These are phyloP conservation scores for Neolamprologus kungweensis DNA, from an alignment of 2,113 vertebrate species.

Conservation along the genomic window DNA sequence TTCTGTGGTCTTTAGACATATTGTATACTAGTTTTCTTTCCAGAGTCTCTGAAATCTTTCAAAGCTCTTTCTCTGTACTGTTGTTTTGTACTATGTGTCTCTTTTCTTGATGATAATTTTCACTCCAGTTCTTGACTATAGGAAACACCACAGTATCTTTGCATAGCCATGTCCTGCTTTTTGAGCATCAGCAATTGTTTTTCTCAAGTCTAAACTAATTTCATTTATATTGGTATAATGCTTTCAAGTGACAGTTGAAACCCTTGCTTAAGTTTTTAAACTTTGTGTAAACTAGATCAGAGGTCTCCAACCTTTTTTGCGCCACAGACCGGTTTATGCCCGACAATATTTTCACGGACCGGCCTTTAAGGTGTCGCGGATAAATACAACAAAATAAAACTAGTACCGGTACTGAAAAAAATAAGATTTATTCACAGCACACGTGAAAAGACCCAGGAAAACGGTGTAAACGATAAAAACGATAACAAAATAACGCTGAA, in stretches of 20 bases:
- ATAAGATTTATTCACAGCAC: no score
- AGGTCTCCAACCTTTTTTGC: no score
- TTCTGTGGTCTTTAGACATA: neutral
- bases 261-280: neutral
- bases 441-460: no score
- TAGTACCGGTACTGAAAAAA: no score
- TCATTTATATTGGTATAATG: neutral
- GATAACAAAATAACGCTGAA: no score
- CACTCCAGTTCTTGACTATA: neutral
- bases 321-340: no score
- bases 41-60: neutral
- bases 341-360: no score
- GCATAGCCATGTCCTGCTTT: neutral
- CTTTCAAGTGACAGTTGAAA: neutral
- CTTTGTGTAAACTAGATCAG: neutral
- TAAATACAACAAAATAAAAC: no score
- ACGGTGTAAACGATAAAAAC: no score
- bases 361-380: no score
- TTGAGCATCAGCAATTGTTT: neutral
- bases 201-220: neutral
- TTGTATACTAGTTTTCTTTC: neutral
- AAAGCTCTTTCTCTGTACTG: neutral
- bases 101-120: neutral
- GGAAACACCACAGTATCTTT: neutral
- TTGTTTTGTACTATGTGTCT: neutral